Base-by-base conservation (phyloP, 1,140 invertebrate genomes). In the Aleiodes sp. region DNA sequence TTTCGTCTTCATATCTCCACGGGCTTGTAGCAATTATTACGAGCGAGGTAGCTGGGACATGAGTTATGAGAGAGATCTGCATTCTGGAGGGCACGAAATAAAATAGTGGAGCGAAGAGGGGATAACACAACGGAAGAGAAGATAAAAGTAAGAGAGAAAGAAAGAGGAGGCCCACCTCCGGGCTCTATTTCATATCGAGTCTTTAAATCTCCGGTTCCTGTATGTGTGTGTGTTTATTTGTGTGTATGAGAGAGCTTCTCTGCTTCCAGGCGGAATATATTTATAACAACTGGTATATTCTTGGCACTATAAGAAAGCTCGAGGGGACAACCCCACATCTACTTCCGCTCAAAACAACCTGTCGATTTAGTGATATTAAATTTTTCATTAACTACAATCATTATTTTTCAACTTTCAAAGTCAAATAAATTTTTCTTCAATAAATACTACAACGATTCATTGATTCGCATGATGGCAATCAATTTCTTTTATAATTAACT, bases 31-130 rank as follows among this genome's bases (percentile, higher is more conserved):
- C 65, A 71, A 72, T 72, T 72, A 72, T 69, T 68, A 70, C 52
- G 29, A 29, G 39, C 62, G 63, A 68, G 37, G 71, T 72, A 68
- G 62, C 71, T 26, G 46, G 41, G 66, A 16, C 52, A 69, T 72
- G 71, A 72, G 71, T 72, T 72, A 72, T 69, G 66, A 28, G 71
- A 72, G 71, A 72, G 71, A 72, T 72, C 71, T 72, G 71, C 71
- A 72, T 72, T 72, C 66, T 72, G 52, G n/a, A 37, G 26, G 7
- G 10, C 39, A 41, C 24, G 39, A 28, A 56, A 56, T 19, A 46
- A 29, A 43, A 43, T 29, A 9, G 24, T 26, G 21, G 39, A 28
- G 62, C 14, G 7, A 52, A 26, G 4, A n/a, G 16, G 19, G 14
- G 39, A 46, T 16, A 64, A 19, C 21, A 21, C 16, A 56, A 56